Percentiles rank a stretch among this genome's conserved stretches.
These are phyloP conservation scores for Podarcis cretensis DNA, from an alignment of 2,113 vertebrate genomes.

Conservation along the genomic window DNA sequence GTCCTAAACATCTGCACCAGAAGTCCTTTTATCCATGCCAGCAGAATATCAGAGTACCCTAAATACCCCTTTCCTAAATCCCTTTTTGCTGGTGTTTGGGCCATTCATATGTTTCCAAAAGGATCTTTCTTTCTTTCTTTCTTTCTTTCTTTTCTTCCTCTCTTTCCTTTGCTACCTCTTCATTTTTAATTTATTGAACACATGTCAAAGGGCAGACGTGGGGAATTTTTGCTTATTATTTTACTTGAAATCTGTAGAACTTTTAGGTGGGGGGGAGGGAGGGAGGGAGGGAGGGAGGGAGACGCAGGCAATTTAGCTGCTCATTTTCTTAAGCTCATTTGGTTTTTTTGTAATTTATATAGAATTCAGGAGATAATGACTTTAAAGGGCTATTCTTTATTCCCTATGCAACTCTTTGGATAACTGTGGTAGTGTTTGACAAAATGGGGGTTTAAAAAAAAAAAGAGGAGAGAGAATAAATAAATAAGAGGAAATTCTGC, in stretches of 20 bases:
- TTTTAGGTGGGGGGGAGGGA: constrained; percentile 72
- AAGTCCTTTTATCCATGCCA: background rate
- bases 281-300: constrained; percentile 68
- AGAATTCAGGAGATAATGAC: constrained; percentile 83
- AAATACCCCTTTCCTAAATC: background rate
- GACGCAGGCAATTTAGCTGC: constrained; percentile 71
- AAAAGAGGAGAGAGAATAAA: constrained; percentile 20
- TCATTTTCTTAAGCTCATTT: constrained; percentile 77
- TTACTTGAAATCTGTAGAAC: constrained; percentile 79
- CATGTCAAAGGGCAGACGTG: constrained; percentile 71
- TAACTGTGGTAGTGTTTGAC: constrained; percentile 83
- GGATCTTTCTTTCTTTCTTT: constrained; percentile 61
- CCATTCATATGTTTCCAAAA: constrained; percentile 10
- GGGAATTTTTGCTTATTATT: constrained; percentile 75
- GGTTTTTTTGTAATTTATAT: constrained; percentile 82
- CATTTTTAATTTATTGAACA: constrained; percentile 81
- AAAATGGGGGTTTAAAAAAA: constrained; percentile 77
- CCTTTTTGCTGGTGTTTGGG: background rate
- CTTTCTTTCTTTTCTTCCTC: constrained; percentile 65
- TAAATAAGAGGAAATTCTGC: constrained; percentile 53
- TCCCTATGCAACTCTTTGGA: constrained; percentile 87
- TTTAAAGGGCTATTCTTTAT: constrained; percentile 87
- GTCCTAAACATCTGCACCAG: background rate
- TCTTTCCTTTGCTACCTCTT: constrained; percentile 82
- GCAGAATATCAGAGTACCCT: background rate